Evolutionary conservation across 1,140 invertebrate species (phyloP).

Genomic region (Hylyphantes graminicola): DNA sequence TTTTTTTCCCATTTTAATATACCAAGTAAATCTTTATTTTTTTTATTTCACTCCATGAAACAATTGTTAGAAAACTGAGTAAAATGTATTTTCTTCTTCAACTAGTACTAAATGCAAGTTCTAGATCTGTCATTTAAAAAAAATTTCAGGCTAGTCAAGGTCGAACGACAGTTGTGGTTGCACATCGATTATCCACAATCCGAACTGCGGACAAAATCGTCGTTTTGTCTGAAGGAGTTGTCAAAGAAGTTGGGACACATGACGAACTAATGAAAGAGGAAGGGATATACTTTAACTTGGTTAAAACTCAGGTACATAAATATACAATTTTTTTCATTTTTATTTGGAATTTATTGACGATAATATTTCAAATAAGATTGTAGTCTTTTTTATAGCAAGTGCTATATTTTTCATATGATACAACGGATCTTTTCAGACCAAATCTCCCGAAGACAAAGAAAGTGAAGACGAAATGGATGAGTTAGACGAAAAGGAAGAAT

Average conservation of each 20-base stretch:
- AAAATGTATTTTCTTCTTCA: too few species aligned
- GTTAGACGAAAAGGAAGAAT: neutral
- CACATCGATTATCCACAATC: slow-evolving; percentile 89
- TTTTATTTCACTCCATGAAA: too few species aligned
- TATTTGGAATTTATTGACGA: too few species aligned
- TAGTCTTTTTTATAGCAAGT: too few species aligned
- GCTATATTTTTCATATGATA: too few species aligned
- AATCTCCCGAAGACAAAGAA: slow-evolving; percentile 53
- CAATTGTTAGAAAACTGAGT: too few species aligned
- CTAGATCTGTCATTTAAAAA: neutral
- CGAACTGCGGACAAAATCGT: slow-evolving; percentile 93
- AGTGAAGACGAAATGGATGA: slow-evolving; percentile 21
- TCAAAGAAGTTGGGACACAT: slow-evolving; percentile 90
- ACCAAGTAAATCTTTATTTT: too few species aligned
- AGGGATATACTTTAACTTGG: slow-evolving; percentile 60
- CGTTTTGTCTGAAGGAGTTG: slow-evolving; percentile 88
- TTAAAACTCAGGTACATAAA: slow-evolving; percentile 46
- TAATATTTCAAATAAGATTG: too few species aligned
- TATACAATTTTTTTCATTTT: too few species aligned
- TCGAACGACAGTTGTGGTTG: slow-evolving; percentile 91
- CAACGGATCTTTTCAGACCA: neutral
- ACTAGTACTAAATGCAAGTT: too few species aligned
- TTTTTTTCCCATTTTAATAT: too few species aligned
- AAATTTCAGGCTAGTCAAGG: slow-evolving; percentile 70
- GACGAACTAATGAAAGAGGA: slow-evolving; percentile 74